Base-by-base conservation (phyloP, 2,113 vertebrate genomes). In the Isichthys henryi region DNA sequence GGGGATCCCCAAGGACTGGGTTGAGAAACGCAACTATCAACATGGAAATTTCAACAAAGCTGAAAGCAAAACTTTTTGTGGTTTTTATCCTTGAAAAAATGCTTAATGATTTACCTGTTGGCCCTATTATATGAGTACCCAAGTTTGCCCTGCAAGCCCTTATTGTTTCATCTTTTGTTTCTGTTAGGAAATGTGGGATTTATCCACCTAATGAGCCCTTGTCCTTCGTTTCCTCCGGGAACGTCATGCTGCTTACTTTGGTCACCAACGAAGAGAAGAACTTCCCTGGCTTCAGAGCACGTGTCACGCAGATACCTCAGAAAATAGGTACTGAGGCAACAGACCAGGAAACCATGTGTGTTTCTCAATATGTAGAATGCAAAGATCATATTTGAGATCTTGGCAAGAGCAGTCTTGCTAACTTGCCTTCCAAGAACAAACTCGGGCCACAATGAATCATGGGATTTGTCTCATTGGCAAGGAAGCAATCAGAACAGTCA, bases 221-320 rank as follows among this genome's bases (percentile, higher is more conserved):
- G 91, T 96, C 96, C 92, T 98, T 98, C 94, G 88, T 98, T 88
- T 99, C 98, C 46, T 99, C 98, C 53, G 96, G 97, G 93, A 99
- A 98, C 0, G 97, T 99, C 90, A 95, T 99, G 96, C 93, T 99
- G 0, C 86, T 99, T 91, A 96, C 95, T 0, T 86, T 99, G 92
- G 92, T 97, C 88, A 97, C 97, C 91, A 96, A 95, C 49, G 94
- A 95, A 0, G 94, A 96, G 13, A 96, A 95, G 48, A 96, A 97
- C 89, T 97, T 97, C 88, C 97, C 97, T 0, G 98, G 98, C 6
- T 98, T 99, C 92, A 96, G 95, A 74, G 98, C 97, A 0, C 90
- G 92, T 53, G 97, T 97, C 94, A 96, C 95, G 49, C 98, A 99
- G 96, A 92, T 99, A 62, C 95, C 96, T 0, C 91, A 66, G 82